Base-by-base conservation (phyloP, 2,797 vertebrate species). In the Naso thynnoides region DNA sequence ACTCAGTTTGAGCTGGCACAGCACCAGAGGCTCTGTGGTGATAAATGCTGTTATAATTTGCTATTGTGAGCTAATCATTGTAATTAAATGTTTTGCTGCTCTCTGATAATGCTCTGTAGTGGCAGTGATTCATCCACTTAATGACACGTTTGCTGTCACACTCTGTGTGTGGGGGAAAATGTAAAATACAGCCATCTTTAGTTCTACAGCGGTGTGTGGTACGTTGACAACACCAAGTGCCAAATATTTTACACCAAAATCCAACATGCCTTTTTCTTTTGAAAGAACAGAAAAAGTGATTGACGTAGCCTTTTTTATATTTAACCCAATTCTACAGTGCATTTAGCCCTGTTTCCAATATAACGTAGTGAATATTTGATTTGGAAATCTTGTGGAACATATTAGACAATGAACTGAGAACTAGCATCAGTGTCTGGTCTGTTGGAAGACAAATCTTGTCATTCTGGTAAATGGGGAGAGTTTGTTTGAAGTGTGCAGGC, bases 1-100 rank as follows among this genome's bases (percentile, higher is more conserved):
- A 33, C 60, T 71, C 41, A 36, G 29, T 29, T 60, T 64, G 52
- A 33, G 60, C 55, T 64, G 38, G 5, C 21, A 45, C 15, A 24
- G 29, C 13, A 31, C 7, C 31, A 8, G 47, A 6, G 19, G 31
- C 52, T 75, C 21, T 45, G 8, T 23, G 5, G 0, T 44, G 39
- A 9, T 31, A 26, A 26, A 53, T 29, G 48, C 31, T 56, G 61
- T 16, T 0, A 50, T 33, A 11, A 64, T 41, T 2, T 1, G 8
- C 27, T 0, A 2, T 39, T 56, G 6, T 50, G 21, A 42, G 18
- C 9, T 21, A 36, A 6, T 7, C 11, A 41, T 27, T 39, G 5
- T 45, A 52, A 4, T 42, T 15, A 7, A 56, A 48, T 23, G 11
- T 19, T 44, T 7, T 44, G 7, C 19, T 44, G 5, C 5, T 44